phyloP scores from a whole-genome alignment of 2,797 vertebrate genomes.

The Netta rufina region DNA sequence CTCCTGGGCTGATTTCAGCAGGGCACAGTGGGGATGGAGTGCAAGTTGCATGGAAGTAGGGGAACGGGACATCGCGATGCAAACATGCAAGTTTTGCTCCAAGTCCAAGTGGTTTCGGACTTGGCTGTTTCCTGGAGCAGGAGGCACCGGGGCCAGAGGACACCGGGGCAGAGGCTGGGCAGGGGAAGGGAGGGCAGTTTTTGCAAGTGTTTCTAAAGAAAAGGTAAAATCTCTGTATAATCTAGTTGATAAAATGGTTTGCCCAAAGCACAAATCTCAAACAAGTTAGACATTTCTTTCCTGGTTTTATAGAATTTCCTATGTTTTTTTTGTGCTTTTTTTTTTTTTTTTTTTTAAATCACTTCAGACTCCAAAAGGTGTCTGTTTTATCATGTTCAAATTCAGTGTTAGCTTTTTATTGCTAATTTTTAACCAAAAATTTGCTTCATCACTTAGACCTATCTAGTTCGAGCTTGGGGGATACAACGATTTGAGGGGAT shows the following conservation, averaged over 20 bases:
- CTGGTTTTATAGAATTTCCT: not conserved
- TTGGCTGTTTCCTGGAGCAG: not conserved
- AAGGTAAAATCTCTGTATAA: not conserved
- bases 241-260: not conserved
- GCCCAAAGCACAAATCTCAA: not conserved
- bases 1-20: not conserved
- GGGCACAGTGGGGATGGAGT: not conserved
- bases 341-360: not conserved
- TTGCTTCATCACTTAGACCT: not conserved
- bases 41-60: not conserved
- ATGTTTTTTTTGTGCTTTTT: not conserved
- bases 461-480: not conserved
- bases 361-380: rapidly evolving
- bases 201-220: not conserved
- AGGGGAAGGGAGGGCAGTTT: not conserved
- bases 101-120: not conserved
- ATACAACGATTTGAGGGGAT: not conserved
- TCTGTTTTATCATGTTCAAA: not conserved
- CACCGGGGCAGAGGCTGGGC: not conserved
- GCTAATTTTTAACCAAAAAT: not conserved
- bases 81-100: not conserved
- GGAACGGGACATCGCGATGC: not conserved
- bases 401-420: not conserved
- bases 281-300: not conserved
- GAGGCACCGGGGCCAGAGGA: not conserved